These are phyloP conservation scores for Phataginus tetradactyla DNA, from an alignment of 2,797 vertebrate species.

Conservation along the genomic window DNA sequence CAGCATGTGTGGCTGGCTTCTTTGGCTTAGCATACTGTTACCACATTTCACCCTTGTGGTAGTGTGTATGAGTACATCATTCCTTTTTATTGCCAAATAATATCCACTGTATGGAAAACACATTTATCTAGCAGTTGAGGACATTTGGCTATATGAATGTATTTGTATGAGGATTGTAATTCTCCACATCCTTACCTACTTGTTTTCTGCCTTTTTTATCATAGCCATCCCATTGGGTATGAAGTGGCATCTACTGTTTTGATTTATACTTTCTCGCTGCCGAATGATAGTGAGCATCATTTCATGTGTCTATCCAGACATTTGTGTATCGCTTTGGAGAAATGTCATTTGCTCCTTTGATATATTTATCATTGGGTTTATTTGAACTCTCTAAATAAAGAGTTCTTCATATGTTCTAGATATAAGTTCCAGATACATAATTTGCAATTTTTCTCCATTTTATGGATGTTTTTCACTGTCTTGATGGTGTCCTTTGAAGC, in stretches of 20 bases:
- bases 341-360: not conserved
- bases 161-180: not conserved
- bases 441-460: not conserved
- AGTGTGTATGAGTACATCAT: not conserved
- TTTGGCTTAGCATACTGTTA: not conserved
- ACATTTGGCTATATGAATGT: not conserved
- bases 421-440: not conserved
- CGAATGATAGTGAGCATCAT: not conserved
- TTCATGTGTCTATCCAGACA: not conserved
- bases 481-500: not conserved
- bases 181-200: not conserved
- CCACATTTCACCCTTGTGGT: not conserved
- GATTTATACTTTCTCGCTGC: not conserved
- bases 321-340: not conserved
- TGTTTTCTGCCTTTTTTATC: not conserved
- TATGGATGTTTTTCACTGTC: not conserved
- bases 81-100: constrained; percentile 14
- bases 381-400: not conserved
- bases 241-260: not conserved
- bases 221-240: not conserved
- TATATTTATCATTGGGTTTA: not conserved
- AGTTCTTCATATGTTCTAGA: not conserved
- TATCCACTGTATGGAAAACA: not conserved
- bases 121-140: not conserved
- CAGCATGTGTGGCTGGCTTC: not conserved